Conservation (phyloP, 1,140 invertebrate genomes). For the Portunus trituberculatus region DNA sequence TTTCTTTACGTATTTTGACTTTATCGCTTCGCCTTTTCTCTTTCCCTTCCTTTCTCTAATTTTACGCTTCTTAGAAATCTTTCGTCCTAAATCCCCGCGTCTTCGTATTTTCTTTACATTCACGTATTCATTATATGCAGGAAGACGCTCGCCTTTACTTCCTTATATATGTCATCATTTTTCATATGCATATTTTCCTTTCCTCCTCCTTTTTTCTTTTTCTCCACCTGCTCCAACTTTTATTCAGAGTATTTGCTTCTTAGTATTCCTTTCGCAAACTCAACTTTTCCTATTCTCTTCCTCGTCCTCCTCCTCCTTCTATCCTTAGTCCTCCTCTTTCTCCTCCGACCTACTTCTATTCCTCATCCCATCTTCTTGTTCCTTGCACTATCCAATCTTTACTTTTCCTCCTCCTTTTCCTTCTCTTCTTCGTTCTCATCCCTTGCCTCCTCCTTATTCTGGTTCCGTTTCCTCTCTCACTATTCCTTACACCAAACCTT, state of each 20-base stretch:
- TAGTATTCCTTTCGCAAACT: neutral
- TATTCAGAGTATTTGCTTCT: neutral
- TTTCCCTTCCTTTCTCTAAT: neutral
- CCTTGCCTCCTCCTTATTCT: too few species aligned
- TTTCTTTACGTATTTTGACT: neutral
- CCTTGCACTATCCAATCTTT: too few species aligned
- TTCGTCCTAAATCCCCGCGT: neutral
- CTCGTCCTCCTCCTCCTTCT: too few species aligned
- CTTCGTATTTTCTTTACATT: neutral
- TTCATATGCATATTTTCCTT: neutral
- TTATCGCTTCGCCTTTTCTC: neutral
- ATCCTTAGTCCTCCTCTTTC: too few species aligned
- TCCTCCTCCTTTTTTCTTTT: neutral
- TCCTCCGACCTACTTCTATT: too few species aligned
- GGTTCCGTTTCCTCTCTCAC: too few species aligned
- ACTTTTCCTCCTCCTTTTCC: too few species aligned
- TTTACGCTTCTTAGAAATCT: neutral
- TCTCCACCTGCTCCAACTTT: neutral
- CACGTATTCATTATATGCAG: neutral
- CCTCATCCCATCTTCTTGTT: too few species aligned
- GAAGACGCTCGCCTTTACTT: neutral
- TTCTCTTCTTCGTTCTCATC: too few species aligned
- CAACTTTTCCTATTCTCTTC: neutral
- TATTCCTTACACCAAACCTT: neutral
- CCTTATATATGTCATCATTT: neutral